Percentiles rank a stretch among this genome's conserved stretches.
Evolutionary conservation across 2,113 vertebrate genomes (phyloP).

Genomic region (Thamnaconus septentrionalis): DNA sequence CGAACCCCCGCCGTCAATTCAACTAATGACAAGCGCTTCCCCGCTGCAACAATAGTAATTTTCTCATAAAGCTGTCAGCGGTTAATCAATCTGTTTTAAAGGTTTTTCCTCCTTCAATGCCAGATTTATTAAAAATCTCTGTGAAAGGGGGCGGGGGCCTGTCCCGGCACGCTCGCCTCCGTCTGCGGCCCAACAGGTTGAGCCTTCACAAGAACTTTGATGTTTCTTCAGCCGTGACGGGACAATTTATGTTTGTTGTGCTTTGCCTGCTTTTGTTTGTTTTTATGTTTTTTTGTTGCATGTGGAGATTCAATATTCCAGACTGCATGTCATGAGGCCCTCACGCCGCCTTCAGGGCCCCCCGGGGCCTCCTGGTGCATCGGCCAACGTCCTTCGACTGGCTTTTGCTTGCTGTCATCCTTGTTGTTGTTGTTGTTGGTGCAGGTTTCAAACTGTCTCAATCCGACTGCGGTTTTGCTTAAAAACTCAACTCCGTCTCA

Average conservation of each 20-base stretch:
- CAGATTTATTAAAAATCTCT: conserved; percentile 86
- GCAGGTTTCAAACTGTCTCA: too few relatives aligned
- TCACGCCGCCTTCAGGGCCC: conserved; percentile 25
- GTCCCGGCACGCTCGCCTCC: conserved; percentile 79
- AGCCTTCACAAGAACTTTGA: conserved; percentile 68
- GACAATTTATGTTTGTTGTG: conserved; percentile 46
- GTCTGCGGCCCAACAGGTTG: conserved; percentile 73
- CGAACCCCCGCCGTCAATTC: conserved; percentile 73
- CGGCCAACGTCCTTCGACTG: conserved; percentile 62
- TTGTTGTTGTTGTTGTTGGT: too few relatives aligned
- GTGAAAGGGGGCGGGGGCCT: conserved; percentile 51
- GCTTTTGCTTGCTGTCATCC: too few relatives aligned
- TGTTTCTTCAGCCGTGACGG: conserved; percentile 50
- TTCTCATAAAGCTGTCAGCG: conserved; percentile 86
- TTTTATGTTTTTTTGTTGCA: conserved; percentile 48
- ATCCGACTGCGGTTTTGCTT: too few relatives aligned
- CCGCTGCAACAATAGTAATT: conserved; percentile 81
- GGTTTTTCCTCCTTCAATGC: conserved; percentile 79
- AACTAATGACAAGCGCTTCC: conserved; percentile 79
- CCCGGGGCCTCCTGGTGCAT: conserved; percentile 41
- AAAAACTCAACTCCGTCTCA: too few relatives aligned
- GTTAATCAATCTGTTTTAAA: conserved; percentile 82
- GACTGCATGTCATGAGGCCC: conserved; percentile 68
- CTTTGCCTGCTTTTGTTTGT: conserved; percentile 34
- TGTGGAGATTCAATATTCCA: conserved; percentile 52